Evolutionary conservation across 2,888 invertebrate genomes (phyloP).

Genomic region (Sphaerophoria taeniata): DNA sequence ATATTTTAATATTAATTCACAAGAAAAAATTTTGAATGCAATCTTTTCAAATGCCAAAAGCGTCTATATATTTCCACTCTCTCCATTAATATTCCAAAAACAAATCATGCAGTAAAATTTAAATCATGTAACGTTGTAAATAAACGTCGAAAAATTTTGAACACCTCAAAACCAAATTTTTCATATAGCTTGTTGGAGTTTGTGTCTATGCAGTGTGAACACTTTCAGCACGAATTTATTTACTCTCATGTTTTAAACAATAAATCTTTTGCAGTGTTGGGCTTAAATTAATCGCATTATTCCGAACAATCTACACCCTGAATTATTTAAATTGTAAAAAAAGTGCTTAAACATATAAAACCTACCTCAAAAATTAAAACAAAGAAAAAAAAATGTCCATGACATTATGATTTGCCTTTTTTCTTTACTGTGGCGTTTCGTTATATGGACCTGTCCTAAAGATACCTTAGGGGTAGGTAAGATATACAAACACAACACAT

Average conservation of each 20-base stretch:
- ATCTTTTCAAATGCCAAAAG: too few species aligned
- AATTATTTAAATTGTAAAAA: slow-evolving; percentile 10
- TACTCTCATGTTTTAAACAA: not conserved
- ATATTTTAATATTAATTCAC: too few species aligned
- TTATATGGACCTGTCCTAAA: not conserved
- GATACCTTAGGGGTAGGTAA: too few species aligned
- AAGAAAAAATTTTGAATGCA: too few species aligned
- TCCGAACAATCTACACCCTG: not conserved
- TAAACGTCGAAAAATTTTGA: not conserved
- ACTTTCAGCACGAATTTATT: slow-evolving; percentile 14
- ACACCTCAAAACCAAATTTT: not conserved
- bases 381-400: not conserved
- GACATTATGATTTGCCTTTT: not conserved
- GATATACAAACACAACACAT: too few species aligned
- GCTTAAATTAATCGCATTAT: slow-evolving; percentile 21
- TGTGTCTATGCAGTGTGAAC: too few species aligned
- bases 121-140: not conserved
- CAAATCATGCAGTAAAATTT: not conserved
- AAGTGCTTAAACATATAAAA: slow-evolving; percentile 16
- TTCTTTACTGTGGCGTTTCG: not conserved
- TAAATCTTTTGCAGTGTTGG: slow-evolving; percentile 6
- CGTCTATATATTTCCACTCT: not conserved
- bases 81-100: not conserved
- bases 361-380: not conserved
- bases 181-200: too few species aligned